Evolutionary conservation across 1,140 invertebrate species (phyloP), one percentile per base, ranked within the genome.

Genomic region (Camponotus pennsylvanicus): DNA sequence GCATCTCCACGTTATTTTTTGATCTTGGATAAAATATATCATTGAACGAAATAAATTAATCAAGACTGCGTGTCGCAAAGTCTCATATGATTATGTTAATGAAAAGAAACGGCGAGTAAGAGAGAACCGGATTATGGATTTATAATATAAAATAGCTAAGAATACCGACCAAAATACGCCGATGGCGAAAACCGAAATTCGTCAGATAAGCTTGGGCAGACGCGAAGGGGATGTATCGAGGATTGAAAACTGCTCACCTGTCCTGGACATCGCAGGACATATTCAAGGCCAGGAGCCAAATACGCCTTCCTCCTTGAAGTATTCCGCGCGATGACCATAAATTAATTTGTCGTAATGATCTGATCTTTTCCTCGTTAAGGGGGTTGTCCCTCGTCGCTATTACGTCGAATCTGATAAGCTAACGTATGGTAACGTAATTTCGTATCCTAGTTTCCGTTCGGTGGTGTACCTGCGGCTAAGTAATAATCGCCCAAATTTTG

Each of bases 261-360:
- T 88, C 86, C 32, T 32, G 69, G 11, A 32, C 7, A 67, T 6
- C 66, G 21, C 59, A 52, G 45, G 75, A 77, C 77, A 76, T 57
- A 40, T n/a, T 64, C 32, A 34, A 32, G 57, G 32, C 34, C 52
- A 21, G 66, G 57, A 52, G 42, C 45, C 73, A 76, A 45, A 42
- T 76, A 66, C 37, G 45, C 70, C 59, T 55, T 76, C 55, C 52
- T 76, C 21, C 57, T 67, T 61, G 37, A 15, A 85, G 42, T 59
- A 80, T 64, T 70, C 40, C 49, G 40, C 61, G 37, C 57, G n/a
- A 15, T 32, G 76, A 21, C 61, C 77, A 78, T 89, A 85, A 88
- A 90, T 90, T 90, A 90, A 90, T 90, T 88, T 86, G 79, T 45
- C 76, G 75, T 27, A 79, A 79, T 63, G 80, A 89, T 89, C 88